Percentiles rank a stretch among this genome's conserved stretches.
phyloP scores from a whole-genome alignment of 2,113 vertebrate species.

The Jaculus jaculus region DNA sequence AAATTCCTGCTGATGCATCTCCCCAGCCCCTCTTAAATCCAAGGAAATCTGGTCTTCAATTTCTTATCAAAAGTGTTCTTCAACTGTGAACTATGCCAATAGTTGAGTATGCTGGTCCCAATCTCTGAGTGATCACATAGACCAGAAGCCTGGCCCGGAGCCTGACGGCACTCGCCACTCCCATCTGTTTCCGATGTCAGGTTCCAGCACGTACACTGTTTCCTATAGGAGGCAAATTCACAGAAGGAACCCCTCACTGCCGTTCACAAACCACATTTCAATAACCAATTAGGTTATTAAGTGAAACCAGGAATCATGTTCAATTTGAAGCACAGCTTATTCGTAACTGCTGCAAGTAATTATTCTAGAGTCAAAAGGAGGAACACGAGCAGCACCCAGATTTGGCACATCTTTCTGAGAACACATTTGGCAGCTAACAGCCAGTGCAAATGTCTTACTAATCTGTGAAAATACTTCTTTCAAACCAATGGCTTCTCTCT shows the following conservation, averaged over 20 bases:
- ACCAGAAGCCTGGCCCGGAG: accelerated
- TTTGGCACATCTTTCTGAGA: not conserved
- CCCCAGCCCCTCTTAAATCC: not conserved
- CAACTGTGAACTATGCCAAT: accelerated
- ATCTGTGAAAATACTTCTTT: slow-evolving; percentile 59
- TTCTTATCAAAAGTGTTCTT: not conserved
- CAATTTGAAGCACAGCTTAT: not conserved
- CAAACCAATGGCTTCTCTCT: not conserved
- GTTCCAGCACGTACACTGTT: accelerated
- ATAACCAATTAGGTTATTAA: not conserved
- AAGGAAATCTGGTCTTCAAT: not conserved
- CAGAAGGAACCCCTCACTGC: not conserved
- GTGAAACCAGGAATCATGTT: not conserved
- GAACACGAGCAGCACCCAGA: not conserved
- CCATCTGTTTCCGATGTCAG: accelerated
- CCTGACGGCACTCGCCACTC: accelerated
- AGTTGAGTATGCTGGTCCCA: accelerated
- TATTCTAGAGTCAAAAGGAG: not conserved
- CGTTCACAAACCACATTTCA: not conserved
- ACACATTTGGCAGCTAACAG: slow-evolving; percentile 1
- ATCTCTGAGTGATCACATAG: accelerated
- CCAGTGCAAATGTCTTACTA: slow-evolving; percentile 20
- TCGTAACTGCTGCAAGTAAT: not conserved
- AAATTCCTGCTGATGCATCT: not conserved
- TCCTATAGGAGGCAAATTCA: not conserved